Percentiles rank a stretch among this genome's conserved stretches.
Evolutionary conservation across 2,113 vertebrate species (phyloP).

Genomic region (Neoarius graeffei): DNA sequence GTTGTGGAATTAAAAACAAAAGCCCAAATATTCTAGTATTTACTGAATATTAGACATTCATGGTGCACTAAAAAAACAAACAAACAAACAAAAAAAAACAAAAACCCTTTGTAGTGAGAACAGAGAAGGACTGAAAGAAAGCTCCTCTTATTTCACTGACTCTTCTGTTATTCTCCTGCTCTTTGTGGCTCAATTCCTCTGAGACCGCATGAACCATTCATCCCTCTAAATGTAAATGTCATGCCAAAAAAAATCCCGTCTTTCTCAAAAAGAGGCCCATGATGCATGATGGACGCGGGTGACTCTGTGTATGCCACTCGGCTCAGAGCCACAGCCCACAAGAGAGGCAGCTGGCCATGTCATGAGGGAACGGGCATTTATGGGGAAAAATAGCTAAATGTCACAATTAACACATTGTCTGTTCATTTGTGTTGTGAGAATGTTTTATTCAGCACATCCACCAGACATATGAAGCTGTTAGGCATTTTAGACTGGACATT

Average conservation of each 20-base stretch:
- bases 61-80: neutral
- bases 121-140: slow-evolving; percentile 34
- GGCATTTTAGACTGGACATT: slow-evolving; percentile 12
- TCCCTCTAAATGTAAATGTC: slow-evolving; percentile 95
- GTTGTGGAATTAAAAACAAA: neutral
- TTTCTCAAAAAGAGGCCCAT: neutral
- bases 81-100: neutral
- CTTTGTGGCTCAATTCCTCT: slow-evolving; percentile 87
- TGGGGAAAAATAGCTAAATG: slow-evolving; percentile 83
- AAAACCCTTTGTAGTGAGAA: slow-evolving; percentile 31
- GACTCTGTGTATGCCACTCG: neutral
- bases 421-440: slow-evolving; percentile 86
- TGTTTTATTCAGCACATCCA: slow-evolving; percentile 92
- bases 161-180: slow-evolving; percentile 70
- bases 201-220: slow-evolving; percentile 94
- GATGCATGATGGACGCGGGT: slow-evolving; percentile 7
- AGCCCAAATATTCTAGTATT: neutral
- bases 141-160: slow-evolving; percentile 42
- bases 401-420: slow-evolving; percentile 85
- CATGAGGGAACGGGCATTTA: slow-evolving; percentile 82
- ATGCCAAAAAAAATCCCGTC: slow-evolving; percentile 66
- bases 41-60: slow-evolving; percentile 16
- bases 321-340: slow-evolving; percentile 77
- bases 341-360: slow-evolving; percentile 79
- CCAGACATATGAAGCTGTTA: slow-evolving; percentile 60